Evolutionary conservation across 2,113 vertebrate species (phyloP).

Genomic region (Salminus brasiliensis): DNA sequence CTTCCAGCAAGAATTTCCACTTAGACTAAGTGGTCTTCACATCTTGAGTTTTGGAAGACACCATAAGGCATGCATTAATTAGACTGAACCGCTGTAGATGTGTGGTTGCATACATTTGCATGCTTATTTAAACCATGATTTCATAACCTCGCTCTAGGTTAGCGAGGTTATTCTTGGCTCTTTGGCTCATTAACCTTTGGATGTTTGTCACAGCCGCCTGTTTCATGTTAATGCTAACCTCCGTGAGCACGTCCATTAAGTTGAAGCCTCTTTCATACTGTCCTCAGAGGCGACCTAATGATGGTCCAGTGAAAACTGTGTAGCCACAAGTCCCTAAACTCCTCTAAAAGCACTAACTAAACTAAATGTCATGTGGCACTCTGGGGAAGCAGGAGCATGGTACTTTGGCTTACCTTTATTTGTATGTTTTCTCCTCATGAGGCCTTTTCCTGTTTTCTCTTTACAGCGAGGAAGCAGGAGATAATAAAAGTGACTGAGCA

Average conservation of each 20-base stretch:
- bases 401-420: background rate
- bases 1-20: too few species aligned
- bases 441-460: conserved; percentile 26
- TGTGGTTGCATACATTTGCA: too few species aligned
- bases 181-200: background rate
- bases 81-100: too few species aligned
- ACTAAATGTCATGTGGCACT: background rate
- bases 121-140: too few species aligned
- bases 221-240: background rate
- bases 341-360: background rate
- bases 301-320: background rate
- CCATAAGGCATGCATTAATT: too few species aligned
- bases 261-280: background rate
- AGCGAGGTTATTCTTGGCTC: background rate
- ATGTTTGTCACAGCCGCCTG: background rate
- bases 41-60: too few species aligned
- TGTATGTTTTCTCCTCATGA: background rate
- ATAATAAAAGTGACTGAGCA: conserved; percentile 98
- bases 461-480: conserved; percentile 93
- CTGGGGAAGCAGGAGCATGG: background rate
- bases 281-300: background rate
- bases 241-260: too few species aligned
- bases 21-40: too few species aligned
- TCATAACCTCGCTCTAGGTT: background rate
- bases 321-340: background rate